phyloP scores from a whole-genome alignment of 2,888 invertebrate species.

The Diplazon laetatorius region DNA sequence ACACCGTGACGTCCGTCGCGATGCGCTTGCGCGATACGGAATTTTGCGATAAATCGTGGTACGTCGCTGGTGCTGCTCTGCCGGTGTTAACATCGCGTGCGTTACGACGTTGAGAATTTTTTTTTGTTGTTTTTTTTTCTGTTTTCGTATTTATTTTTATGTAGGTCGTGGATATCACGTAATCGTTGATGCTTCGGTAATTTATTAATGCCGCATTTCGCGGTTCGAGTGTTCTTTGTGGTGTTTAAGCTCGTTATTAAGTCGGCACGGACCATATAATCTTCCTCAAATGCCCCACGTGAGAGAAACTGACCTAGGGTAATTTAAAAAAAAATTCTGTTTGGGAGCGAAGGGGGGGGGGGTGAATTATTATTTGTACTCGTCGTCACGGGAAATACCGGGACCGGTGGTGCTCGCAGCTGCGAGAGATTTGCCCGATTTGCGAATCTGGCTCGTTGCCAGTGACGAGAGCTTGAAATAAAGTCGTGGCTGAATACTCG shows the following conservation, averaged over 20 bases:
- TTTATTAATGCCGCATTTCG: conserved; percentile 41
- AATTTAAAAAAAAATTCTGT: conserved; percentile 23
- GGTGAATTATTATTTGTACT: not conserved
- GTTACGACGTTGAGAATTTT: conserved; percentile 36
- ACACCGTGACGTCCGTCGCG: conserved; percentile 40
- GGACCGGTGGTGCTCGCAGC: not conserved
- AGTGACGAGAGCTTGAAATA: conserved; percentile 20
- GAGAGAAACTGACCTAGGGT: conserved; percentile 49
- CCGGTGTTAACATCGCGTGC: conserved; percentile 47
- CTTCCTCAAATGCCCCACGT: conserved; percentile 37
- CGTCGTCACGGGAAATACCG: not conserved
- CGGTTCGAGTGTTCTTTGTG: not conserved
- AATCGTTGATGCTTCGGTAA: conserved; percentile 25
- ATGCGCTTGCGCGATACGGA: conserved; percentile 58
- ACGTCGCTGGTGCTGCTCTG: conserved; percentile 37
- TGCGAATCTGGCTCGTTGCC: not conserved
- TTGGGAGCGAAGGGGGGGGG: too few species aligned
- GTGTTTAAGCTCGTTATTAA: conserved; percentile 9
- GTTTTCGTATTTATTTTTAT: too few species aligned
- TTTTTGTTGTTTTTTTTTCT: conserved; percentile 3
- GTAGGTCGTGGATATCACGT: conserved; percentile 20
- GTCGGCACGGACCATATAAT: not conserved
- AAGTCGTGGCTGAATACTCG: not conserved
- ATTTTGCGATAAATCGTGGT: conserved; percentile 60
- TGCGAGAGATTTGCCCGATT: conserved; percentile 21